Conservation (phyloP, 2,797 vertebrate species). For the Ficedula albicollis region DNA sequence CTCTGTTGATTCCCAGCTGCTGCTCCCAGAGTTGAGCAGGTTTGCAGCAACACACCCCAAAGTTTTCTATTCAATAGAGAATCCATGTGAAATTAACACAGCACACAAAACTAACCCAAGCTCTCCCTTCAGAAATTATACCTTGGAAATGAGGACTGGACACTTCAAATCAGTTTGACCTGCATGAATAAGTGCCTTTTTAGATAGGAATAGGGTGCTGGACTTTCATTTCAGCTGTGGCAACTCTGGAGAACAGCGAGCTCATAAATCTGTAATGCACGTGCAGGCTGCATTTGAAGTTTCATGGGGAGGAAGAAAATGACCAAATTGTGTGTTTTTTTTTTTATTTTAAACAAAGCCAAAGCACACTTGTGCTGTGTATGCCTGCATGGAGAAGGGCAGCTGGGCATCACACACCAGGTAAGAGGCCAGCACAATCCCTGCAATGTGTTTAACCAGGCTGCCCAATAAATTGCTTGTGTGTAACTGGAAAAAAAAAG, state of each 20-base stretch:
- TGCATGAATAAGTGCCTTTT: neutral
- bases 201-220: neutral
- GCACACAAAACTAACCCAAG: neutral
- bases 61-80: neutral
- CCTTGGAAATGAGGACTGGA: neutral
- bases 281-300: neutral
- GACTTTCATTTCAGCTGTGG: neutral
- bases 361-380: neutral
- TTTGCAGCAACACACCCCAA: neutral
- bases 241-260: neutral
- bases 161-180: neutral
- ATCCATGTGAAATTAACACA: neutral
- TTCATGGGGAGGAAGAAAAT: neutral
- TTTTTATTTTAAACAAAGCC: neutral
- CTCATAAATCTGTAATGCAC: neutral
- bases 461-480: neutral
- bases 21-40: neutral
- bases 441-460: rapidly evolving
- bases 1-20: neutral
- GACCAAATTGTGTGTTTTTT: neutral
- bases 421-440: neutral
- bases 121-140: neutral
- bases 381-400: neutral
- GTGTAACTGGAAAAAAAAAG: neutral
- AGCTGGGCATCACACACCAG: neutral